Conservation (phyloP, 2,113 vertebrate genomes). For the Sterna hirundo region DNA sequence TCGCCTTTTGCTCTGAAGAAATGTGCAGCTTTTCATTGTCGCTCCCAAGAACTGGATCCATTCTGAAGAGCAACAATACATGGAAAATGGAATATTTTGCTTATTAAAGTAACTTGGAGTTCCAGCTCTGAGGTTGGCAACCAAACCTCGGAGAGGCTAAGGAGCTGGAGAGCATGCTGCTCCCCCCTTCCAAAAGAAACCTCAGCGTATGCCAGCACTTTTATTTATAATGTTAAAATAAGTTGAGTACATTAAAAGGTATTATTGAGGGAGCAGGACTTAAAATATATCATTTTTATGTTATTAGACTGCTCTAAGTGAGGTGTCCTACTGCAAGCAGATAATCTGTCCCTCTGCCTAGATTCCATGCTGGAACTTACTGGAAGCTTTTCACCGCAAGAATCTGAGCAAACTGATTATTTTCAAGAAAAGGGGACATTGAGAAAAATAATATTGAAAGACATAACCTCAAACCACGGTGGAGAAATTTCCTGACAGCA, state of each 20-base stretch:
- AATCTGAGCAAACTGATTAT: conserved; percentile 42
- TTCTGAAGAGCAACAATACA: conserved; percentile 21
- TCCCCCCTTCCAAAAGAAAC: conserved; percentile 60
- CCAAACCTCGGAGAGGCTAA: conserved; percentile 2
- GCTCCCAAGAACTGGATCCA: neutral
- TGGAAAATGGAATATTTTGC: conserved; percentile 58
- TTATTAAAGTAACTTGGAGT: conserved; percentile 36
- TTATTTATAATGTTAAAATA: conserved; percentile 50
- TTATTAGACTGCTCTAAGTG: conserved; percentile 22
- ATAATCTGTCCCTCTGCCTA: conserved; percentile 29
- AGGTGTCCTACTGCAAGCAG: conserved; percentile 46
- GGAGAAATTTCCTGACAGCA: conserved; percentile 37
- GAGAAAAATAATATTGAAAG: conserved; percentile 43
- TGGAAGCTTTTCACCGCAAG: conserved; percentile 64
- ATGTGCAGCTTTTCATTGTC: neutral
- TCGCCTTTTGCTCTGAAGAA: conserved; percentile 4
- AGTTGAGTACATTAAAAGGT: conserved; percentile 47
- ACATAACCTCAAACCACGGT: conserved; percentile 57
- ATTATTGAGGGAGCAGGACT: conserved; percentile 14
- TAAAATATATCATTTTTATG: conserved; percentile 43
- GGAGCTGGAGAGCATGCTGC: conserved; percentile 28
- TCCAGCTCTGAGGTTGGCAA: conserved; percentile 55
- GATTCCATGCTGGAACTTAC: conserved; percentile 49
- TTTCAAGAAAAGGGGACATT: conserved; percentile 49
- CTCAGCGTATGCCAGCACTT: conserved; percentile 13